A percentile compares a stretch with the other conserved stretches of the same genome.
Evolutionary conservation across 1,140 invertebrate species (phyloP).

Genomic region (Bombus soroeensis): DNA sequence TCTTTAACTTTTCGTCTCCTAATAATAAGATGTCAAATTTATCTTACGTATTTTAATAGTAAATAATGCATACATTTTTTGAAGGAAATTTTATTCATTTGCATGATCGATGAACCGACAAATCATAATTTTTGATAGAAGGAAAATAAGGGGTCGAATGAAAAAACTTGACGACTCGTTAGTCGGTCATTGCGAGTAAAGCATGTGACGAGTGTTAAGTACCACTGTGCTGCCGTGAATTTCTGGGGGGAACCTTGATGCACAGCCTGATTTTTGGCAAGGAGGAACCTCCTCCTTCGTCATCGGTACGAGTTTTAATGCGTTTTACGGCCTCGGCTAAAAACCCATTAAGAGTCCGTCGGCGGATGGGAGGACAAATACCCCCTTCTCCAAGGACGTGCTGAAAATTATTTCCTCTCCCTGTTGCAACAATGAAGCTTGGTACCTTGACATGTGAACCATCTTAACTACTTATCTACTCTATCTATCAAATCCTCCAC

Average conservation of each 20-base stretch:
- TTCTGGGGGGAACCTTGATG: slow-evolving; percentile 62
- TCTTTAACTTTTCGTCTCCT: neutral
- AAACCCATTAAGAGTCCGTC: slow-evolving; percentile 77
- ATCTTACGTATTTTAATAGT: neutral
- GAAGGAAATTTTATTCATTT: no score
- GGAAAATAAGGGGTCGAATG: neutral
- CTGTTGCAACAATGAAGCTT: slow-evolving; percentile 58
- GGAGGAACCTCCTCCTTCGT: slow-evolving; percentile 74
- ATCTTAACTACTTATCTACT: slow-evolving; percentile 2
- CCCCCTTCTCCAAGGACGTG: slow-evolving; percentile 64
- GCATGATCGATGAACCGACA: no score
- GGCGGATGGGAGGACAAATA: slow-evolving; percentile 73
- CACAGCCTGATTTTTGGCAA: slow-evolving; percentile 77
- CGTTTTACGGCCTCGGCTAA: slow-evolving; percentile 78
- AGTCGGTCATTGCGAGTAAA: neutral
- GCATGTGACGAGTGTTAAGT: slow-evolving; percentile 58
- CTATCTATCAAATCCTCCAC: neutral
- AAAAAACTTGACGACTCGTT: neutral
- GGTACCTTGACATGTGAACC: slow-evolving; percentile 8
- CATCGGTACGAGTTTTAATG: slow-evolving; percentile 79
- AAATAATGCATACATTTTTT: neutral
- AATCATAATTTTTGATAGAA: neutral
- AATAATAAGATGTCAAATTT: neutral
- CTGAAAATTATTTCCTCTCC: slow-evolving; percentile 67
- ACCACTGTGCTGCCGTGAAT: slow-evolving; percentile 69